Conservation (phyloP, 2,113 vertebrate genomes). For the Phoenicopterus ruber region DNA sequence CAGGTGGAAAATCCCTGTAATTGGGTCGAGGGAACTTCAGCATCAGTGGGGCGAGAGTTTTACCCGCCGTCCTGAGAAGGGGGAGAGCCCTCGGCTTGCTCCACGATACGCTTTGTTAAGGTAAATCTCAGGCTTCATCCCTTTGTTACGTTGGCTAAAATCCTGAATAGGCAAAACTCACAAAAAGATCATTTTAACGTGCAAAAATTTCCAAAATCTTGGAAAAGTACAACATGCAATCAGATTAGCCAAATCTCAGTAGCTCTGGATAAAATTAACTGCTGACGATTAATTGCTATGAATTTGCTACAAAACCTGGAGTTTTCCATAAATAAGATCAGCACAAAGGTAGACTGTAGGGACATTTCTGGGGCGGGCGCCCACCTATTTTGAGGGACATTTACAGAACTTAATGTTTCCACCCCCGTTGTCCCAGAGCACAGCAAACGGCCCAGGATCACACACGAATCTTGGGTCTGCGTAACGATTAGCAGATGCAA, state of each 20-base stretch:
- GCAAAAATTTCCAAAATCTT: not conserved
- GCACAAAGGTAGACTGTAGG: not conserved
- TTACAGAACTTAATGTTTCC: not conserved
- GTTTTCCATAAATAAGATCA: not conserved
- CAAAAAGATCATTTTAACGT: not conserved
- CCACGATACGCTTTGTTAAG: fast-evolving
- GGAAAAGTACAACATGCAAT: not conserved
- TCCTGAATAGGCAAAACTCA: not conserved
- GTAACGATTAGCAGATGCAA: not conserved
- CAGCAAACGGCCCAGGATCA: not conserved
- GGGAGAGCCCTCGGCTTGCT: not conserved
- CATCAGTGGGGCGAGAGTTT: not conserved
- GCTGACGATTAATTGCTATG: not conserved
- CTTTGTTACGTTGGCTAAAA: not conserved
- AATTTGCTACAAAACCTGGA: not conserved
- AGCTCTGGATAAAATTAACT: not conserved
- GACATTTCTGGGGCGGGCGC: not conserved
- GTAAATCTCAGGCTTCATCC: not conserved
- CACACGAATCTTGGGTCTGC: not conserved
- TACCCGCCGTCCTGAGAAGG: not conserved
- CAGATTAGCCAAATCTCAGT: not conserved
- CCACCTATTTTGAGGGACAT: not conserved
- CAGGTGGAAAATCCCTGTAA: not conserved
- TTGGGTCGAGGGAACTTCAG: not conserved
- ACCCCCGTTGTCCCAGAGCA: not conserved